Evolutionary conservation across 2,888 invertebrate genomes (phyloP), one percentile per base, ranked within the genome.

Genomic region (Uropetala carovei): DNA sequence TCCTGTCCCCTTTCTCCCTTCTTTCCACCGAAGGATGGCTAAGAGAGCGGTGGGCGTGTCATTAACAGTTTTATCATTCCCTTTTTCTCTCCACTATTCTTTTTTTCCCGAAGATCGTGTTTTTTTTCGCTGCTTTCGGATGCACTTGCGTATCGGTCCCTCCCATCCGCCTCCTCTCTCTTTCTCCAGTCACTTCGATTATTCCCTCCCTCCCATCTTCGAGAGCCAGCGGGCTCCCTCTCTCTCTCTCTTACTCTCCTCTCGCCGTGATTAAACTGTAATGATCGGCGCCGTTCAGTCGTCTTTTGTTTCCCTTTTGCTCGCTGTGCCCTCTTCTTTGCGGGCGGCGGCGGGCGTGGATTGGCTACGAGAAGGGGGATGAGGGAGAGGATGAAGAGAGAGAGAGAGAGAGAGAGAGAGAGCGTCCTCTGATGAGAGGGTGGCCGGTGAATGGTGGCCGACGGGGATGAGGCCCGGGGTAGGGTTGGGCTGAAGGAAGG

Each of bases 231-330:
- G 10, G 18, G 10, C 64, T 16, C 64, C 64, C 64, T 16, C 64
- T 18, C 64, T 18, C 64, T 83, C 83, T 57, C n/a, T 57, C 83
- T 7, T 18, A 57, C 56, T 43, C 83, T 83, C 83, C 64, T 14
- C 64, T 64, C 64, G 30, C 89, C 89, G 89, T 89, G 89, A 89
- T 89, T 89, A 89, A 89, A 89, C 89, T 89, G 89, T 89, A 89
- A 89, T 89, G 89, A 64, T 89, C 89, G 89, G 89, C 89, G 89
- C 89, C 89, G 89, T 89, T 89, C 89, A 89, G 89, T 89, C 89
- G 89, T 89, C 89, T 89, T 64, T 16, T 56, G 89, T 89, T 89
- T 64, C 89, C 64, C 43, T 89, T 10, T 43, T 43, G 30, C 64
- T 27, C 86, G 27, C 30, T 85, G 43, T n/a, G n/a, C 75, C 27